Percentiles rank a stretch among this genome's conserved stretches.
These are phyloP conservation scores for Muscicapa striata DNA, from an alignment of 2,797 vertebrate species.

Conservation along the genomic window DNA sequence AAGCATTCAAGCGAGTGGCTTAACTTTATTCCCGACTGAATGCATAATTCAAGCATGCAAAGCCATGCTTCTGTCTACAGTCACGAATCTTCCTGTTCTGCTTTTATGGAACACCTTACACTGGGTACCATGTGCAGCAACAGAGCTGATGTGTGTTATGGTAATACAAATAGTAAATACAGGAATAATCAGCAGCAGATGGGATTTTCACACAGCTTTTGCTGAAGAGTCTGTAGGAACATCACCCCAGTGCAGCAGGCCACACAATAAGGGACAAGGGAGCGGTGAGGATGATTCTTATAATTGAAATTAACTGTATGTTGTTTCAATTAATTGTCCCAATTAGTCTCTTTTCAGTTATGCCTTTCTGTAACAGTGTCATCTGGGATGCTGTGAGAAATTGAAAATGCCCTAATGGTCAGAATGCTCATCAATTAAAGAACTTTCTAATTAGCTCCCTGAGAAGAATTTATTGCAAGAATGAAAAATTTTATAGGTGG, in stretches of 20 bases:
- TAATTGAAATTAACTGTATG: slow-evolving; percentile 71
- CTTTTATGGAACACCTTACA: background rate
- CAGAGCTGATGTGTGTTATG: background rate
- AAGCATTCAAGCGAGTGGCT: background rate
- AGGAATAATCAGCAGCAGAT: background rate
- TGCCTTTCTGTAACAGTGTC: slow-evolving; percentile 59
- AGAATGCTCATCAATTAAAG: slow-evolving; percentile 72
- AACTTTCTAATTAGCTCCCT: slow-evolving; percentile 69
- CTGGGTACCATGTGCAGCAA: background rate
- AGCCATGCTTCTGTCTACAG: background rate
- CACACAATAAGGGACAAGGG: slow-evolving; percentile 7
- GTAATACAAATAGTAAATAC: slow-evolving; percentile 27
- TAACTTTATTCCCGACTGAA: background rate
- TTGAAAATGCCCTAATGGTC: slow-evolving; percentile 71
- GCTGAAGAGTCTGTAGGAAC: background rate
- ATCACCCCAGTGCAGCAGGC: background rate
- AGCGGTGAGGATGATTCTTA: slow-evolving; percentile 11
- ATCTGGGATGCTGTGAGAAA: slow-evolving; percentile 70
- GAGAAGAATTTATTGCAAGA: slow-evolving; percentile 31
- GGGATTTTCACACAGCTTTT: background rate
- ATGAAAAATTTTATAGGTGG: background rate
- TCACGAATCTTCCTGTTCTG: background rate
- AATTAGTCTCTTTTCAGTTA: slow-evolving; percentile 71
- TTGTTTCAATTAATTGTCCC: slow-evolving; percentile 79
- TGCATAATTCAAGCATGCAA: background rate